Base-by-base conservation (phyloP, 2,888 invertebrate genomes). In the Schizotus pectinicornis region DNA sequence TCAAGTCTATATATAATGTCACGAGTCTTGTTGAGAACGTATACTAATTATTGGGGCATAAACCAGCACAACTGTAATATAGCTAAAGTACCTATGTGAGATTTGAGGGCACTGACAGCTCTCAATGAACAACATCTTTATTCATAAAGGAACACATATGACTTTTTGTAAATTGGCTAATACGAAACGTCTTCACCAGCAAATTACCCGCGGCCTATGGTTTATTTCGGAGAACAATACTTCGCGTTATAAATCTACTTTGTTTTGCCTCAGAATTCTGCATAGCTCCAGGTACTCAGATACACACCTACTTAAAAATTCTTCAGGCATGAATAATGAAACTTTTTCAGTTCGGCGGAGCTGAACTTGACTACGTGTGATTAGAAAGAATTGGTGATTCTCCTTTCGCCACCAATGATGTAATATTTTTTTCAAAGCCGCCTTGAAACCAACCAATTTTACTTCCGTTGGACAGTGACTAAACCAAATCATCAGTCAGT, bases 271-370 rank as follows among this genome's bases (percentile, higher is more conserved):
- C 8, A 31, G 49, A 43, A 50, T 41, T 56, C 35, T 43, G 36
- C 38, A 37, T 32, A 42, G 33, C 11, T 47, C 43, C n/a, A 33
- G 41, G 47, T 33, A 37, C 36, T 14, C 36, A 38, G 48, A 13
- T 14, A 7, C 43, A 48, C 54, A 49, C 48, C 55, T 37, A 45
- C 33, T 7, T 31, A 2, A 14, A 56, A 50, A 56, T 56, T 56
- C 56, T 36, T 43, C 32, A 34, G 33, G 38, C 47, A 34, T 56
- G 50, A 56, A 45, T 56, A 56, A 43, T 22, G 36, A 46, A 31
- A 39, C 46, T 13, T 45, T 49, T 45, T 50, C 12, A 39, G 12
- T 6, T 39, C 33, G 1, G 38, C 22, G n/a, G 22, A 22, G 22
- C 22, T 22, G 22, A 22, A 22, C 22, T 22, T 22, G 22, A 22